These are phyloP conservation scores for Calephelis nemesis DNA, from an alignment of 1,140 invertebrate genomes.

Conservation along the genomic window DNA sequence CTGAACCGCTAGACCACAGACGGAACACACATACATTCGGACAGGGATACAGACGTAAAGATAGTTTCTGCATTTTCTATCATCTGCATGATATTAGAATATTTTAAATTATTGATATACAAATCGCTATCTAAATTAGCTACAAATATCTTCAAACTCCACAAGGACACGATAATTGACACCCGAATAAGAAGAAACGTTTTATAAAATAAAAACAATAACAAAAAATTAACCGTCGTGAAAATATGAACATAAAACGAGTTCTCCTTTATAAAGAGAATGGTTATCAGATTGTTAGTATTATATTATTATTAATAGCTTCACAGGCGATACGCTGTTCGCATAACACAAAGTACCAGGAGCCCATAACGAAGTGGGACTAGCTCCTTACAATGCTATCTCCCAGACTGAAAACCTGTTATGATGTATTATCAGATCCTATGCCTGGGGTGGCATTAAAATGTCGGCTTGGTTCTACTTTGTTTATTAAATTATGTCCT, in stretches of 20 bases:
- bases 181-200: neutral
- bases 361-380: conserved; percentile 66
- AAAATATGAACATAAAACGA: conserved; percentile 7
- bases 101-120: neutral
- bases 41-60: too few species aligned
- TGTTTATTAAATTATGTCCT: conserved; percentile 79
- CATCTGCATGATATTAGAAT: too few species aligned
- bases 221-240: neutral
- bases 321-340: conserved; percentile 55
- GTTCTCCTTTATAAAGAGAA: conserved; percentile 28
- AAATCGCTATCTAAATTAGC: too few species aligned
- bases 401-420: conserved; percentile 66
- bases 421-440: conserved; percentile 73
- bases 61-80: too few species aligned
- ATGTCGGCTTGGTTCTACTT: conserved; percentile 66
- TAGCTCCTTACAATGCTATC: conserved; percentile 73
- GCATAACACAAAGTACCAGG: conserved; percentile 59
- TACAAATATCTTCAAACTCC: too few species aligned
- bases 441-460: conserved; percentile 75
- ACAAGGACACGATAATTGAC: too few species aligned
- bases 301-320: conserved; percentile 63
- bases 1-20: too few species aligned
- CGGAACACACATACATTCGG: too few species aligned
- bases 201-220: neutral
- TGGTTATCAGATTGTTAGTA: conserved; percentile 53